These are phyloP conservation scores for Chaunax sp. DNA, from an alignment of 2,797 vertebrate species.

Conservation along the genomic window DNA sequence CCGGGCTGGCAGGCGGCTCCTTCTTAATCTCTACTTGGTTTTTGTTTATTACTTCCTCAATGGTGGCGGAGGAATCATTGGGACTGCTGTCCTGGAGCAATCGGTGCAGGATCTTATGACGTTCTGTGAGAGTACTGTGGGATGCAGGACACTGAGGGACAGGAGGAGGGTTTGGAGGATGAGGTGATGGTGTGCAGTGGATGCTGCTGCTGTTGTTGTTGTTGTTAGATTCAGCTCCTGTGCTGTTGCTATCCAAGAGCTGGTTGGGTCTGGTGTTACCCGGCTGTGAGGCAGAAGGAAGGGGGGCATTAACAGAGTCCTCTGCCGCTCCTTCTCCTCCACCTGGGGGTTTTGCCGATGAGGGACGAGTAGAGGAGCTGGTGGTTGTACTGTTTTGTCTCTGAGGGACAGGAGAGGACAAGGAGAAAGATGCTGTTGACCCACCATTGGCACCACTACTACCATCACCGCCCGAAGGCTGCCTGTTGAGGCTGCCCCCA, in stretches of 20 bases:
- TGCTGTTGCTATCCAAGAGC: constrained; percentile 74
- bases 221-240: constrained; percentile 51
- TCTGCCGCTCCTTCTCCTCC: constrained; percentile 80
- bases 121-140: constrained; percentile 92
- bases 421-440: constrained; percentile 80
- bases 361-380: constrained; percentile 80
- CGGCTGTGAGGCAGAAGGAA: constrained; percentile 67
- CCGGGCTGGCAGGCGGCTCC: constrained; percentile 73
- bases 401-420: constrained; percentile 84
- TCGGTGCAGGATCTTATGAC: constrained; percentile 94
- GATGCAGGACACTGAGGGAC: constrained; percentile 88
- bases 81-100: constrained; percentile 95
- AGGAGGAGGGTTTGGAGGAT: constrained; percentile 79
- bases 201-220: constrained; percentile 27
- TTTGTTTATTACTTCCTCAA: constrained; percentile 52
- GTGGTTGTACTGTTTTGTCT: constrained; percentile 80
- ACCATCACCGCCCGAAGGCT: constrained; percentile 73
- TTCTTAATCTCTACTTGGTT: constrained; percentile 80
- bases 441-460: constrained; percentile 37
- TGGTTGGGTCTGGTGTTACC: constrained; percentile 79
- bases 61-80: constrained; percentile 74
- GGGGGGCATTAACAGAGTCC: constrained; percentile 81
- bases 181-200: constrained; percentile 80
- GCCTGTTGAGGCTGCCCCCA: constrained; percentile 75
- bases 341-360: constrained; percentile 83